These are phyloP conservation scores for Epinephelus awoara DNA, from an alignment of 2,797 vertebrate genomes.

Conservation along the genomic window DNA sequence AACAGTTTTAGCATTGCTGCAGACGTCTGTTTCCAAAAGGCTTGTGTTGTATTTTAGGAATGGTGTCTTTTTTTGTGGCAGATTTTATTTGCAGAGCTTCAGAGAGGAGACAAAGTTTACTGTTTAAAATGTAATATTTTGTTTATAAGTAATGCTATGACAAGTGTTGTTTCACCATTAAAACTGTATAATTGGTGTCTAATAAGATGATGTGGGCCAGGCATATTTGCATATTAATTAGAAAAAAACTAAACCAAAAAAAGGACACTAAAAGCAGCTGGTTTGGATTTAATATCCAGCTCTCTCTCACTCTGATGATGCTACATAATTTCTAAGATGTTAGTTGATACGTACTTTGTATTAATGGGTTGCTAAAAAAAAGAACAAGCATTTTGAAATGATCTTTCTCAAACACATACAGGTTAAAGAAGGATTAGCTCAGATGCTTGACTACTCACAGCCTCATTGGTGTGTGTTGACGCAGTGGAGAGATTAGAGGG, in stretches of 20 bases:
- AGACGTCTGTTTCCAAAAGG: too few relatives aligned
- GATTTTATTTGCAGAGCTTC: not conserved
- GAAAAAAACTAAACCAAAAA: not conserved
- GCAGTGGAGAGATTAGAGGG: conserved; percentile 58
- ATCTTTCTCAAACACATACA: not conserved
- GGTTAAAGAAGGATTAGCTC: conserved; percentile 47
- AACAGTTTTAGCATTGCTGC: too few relatives aligned
- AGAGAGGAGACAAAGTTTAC: conserved; percentile 15
- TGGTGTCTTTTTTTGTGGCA: too few relatives aligned
- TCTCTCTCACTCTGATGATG: not conserved
- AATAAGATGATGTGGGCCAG: not conserved
- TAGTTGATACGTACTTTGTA: not conserved
- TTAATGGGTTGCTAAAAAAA: not conserved
- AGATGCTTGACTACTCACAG: conserved; percentile 27
- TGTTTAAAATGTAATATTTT: not conserved
- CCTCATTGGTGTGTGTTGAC: conserved; percentile 36
- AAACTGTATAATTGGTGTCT: conserved; percentile 4
- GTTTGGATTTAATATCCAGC: not conserved
- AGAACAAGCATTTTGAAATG: not conserved
- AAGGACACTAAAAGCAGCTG: not conserved
- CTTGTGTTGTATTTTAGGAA: too few relatives aligned
- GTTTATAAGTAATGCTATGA: not conserved
- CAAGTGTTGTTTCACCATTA: conserved; percentile 2
- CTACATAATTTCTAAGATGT: not conserved
- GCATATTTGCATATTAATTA: not conserved